A percentile compares a stretch with the other conserved stretches of the same genome.
These are phyloP conservation scores for Nannoperca obscura DNA, from an alignment of 2,797 vertebrate species.

Conservation along the genomic window DNA sequence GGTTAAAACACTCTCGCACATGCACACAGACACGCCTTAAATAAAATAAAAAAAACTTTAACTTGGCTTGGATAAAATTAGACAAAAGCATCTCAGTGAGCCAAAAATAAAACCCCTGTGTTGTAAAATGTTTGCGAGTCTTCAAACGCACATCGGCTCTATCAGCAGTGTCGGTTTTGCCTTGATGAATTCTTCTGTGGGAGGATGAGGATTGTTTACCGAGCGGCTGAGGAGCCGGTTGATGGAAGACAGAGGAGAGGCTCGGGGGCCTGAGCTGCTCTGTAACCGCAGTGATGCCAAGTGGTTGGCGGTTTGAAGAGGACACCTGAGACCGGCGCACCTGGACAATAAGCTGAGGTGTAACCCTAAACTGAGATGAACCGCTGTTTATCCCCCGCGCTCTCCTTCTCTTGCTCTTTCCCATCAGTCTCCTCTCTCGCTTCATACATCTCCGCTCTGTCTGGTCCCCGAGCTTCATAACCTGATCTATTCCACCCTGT, in stretches of 20 bases:
- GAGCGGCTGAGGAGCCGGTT: constrained; percentile 32
- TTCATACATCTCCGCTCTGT: constrained; percentile 42
- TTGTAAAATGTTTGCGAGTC: constrained; percentile 34
- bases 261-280: constrained; percentile 80
- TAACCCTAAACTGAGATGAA: constrained; percentile 85
- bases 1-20: constrained; percentile 35
- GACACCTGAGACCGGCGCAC: constrained; percentile 86
- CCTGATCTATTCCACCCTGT: constrained; percentile 43
- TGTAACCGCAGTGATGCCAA: constrained; percentile 80
- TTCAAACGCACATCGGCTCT: constrained; percentile 31
- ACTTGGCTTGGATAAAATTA: constrained; percentile 59
- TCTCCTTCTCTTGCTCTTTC: constrained; percentile 74
- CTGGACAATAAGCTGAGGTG: constrained; percentile 87
- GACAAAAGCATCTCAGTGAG: constrained; percentile 48
- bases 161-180: constrained; percentile 44
- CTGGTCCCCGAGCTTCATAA: constrained; percentile 43
- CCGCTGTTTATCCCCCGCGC: constrained; percentile 74
- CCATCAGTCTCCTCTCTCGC: constrained; percentile 63
- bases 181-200: constrained; percentile 37
- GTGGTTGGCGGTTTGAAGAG: constrained; percentile 84
- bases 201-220: constrained; percentile 59
- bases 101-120: constrained; percentile 63
- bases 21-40: not conserved
- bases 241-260: constrained; percentile 70
- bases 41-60: not conserved